Evolutionary conservation across 2,888 invertebrate species (phyloP).

Genomic region (Ashinkailepas kermadecensis): DNA sequence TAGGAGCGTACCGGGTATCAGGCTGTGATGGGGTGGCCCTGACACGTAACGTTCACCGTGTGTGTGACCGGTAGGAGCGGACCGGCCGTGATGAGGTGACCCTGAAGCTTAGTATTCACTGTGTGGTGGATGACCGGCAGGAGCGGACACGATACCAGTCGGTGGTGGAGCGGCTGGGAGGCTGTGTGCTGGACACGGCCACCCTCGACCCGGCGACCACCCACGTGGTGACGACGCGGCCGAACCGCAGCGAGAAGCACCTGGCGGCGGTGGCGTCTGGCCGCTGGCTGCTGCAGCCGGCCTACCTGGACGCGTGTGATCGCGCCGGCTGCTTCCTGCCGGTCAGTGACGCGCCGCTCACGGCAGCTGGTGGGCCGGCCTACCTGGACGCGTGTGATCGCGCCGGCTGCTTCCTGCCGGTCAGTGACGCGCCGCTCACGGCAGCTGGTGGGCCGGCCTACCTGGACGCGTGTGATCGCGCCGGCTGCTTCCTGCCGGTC

Average conservation of each 20-base stretch:
- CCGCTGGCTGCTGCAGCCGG: constrained; percentile 76
- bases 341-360: constrained; percentile 45
- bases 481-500: constrained; percentile 57
- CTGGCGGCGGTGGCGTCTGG: constrained; percentile 78
- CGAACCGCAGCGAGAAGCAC: constrained; percentile 74
- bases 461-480: constrained; percentile 56
- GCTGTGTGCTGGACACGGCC: constrained; percentile 51
- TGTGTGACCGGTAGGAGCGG: too few species aligned
- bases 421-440: constrained; percentile 41
- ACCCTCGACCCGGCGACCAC: constrained; percentile 58
- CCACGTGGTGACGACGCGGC: constrained; percentile 65
- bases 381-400: constrained; percentile 63
- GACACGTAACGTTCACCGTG: too few species aligned
- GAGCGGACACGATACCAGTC: not conserved
- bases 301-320: constrained; percentile 63
- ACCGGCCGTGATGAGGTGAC: too few species aligned
- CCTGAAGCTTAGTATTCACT: too few species aligned
- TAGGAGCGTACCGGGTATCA: too few species aligned
- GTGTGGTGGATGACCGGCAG: not conserved
- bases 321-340: constrained; percentile 54
- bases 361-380: constrained; percentile 43
- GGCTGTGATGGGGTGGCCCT: too few species aligned
- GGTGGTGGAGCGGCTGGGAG: constrained; percentile 55
- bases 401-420: constrained; percentile 55
- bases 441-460: constrained; percentile 51